Base-by-base conservation (phyloP, 2,113 vertebrate genomes). In the Dasyprocta punctata region DNA sequence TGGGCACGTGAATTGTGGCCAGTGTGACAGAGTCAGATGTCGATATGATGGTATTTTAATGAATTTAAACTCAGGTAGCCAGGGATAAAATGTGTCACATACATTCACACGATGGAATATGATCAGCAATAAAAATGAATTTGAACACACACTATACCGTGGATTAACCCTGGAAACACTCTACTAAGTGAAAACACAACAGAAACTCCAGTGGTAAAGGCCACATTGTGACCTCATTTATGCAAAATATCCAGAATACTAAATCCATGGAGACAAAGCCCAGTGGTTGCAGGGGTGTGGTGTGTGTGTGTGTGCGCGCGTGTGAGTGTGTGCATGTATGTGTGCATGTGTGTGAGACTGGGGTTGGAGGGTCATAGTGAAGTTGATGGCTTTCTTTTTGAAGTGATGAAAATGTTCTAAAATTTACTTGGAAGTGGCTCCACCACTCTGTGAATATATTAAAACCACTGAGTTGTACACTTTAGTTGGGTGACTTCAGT, bases 391-490 rank as follows among this genome's bases (percentile, higher is more conserved):
- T 47, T 30, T 75, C 38, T 73, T 28, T 54, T 5, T 3, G 9
- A 54, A 92, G 22, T 5, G 13, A 77, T 1, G 13, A 47, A 30
- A 41, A 41, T 38, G 61, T 41, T 56, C 92, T 61, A 0, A 41
- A 28, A 1, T 14, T 1, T 30, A 36, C 8, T 54, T 3, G 49
- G 60, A 0, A 3, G 49, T 6, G 36, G 54, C 3, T 2, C 1
- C 0, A 9, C 16, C 19, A 13, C 54, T 60, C 44, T 36, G 61
- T 36, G 6, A 28, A 41, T 9, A 10, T 4, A 14, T 28, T 22
- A 5, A n/a, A 41, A 38, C 30, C 67, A 19, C 38, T 1, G 41
- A 36, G 4, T 1, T 2, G 0, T 4, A 2, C 0, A 2, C 26
- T 11, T 30, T 0, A 63, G 6, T 1, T 1, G 33, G 17, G 44